A percentile compares a stretch with the other conserved stretches of the same genome.
phyloP scores from a whole-genome alignment of 2,888 invertebrate species.

The Habroteleia sp. region DNA sequence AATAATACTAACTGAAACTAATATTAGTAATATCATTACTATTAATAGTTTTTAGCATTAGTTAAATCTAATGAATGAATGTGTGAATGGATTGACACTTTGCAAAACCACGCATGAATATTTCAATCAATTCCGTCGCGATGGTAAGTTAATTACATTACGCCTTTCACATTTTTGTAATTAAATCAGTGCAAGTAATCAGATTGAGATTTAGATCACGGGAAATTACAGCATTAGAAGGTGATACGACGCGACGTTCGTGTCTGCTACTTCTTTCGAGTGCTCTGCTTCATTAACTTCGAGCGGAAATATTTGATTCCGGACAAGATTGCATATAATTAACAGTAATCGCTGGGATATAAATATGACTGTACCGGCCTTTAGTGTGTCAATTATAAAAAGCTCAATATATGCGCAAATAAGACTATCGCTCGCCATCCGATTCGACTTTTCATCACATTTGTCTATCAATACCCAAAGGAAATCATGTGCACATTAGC shows the following conservation, averaged over 20 bases:
- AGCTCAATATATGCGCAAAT: neutral
- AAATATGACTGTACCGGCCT: constrained; percentile 34
- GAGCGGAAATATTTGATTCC: constrained; percentile 51
- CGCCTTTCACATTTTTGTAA: constrained; percentile 46
- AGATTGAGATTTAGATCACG: constrained; percentile 45
- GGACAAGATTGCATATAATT: constrained; percentile 44
- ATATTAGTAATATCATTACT: too few relatives aligned
- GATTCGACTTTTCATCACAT: constrained; percentile 34
- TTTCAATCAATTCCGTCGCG: too few relatives aligned
- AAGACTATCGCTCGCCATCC: constrained; percentile 14
- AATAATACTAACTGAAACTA: too few relatives aligned
- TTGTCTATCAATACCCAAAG: constrained; percentile 26
- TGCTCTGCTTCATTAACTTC: constrained; percentile 43
- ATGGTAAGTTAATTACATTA: too few relatives aligned
- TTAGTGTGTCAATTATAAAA: constrained; percentile 16
- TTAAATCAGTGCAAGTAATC: constrained; percentile 56
- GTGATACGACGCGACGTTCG: constrained; percentile 41
- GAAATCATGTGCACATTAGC: constrained; percentile 18
- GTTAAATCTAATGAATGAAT: too few relatives aligned
- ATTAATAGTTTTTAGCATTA: too few relatives aligned
- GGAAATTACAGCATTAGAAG: constrained; percentile 46
- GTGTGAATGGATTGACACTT: too few relatives aligned
- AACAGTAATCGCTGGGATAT: constrained; percentile 23
- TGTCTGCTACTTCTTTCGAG: constrained; percentile 43
- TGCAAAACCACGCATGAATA: too few relatives aligned